These are phyloP conservation scores for Semicossyphus pulcher DNA, from an alignment of 2,113 vertebrate genomes.

Conservation along the genomic window DNA sequence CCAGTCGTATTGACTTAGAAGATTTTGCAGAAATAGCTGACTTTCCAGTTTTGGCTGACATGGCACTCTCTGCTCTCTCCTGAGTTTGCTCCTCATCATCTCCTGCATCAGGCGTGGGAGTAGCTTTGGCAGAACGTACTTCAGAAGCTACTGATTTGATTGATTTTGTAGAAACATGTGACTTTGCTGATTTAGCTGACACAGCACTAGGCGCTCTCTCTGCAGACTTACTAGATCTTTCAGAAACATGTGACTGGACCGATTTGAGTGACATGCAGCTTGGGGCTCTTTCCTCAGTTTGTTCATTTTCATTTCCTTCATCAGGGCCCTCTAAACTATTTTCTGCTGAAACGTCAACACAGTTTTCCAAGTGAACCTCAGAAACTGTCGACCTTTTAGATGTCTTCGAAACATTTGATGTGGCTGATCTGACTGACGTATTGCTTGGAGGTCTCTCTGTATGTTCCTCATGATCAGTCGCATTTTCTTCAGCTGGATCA, in stretches of 20 bases:
- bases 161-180: slow-evolving; percentile 48
- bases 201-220: slow-evolving; percentile 42
- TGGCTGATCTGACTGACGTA: slow-evolving; percentile 19
- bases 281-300: slow-evolving; percentile 4
- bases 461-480: slow-evolving; percentile 7
- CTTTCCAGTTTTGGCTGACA: slow-evolving; percentile 50
- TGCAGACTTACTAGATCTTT: slow-evolving; percentile 17
- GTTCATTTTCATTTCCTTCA: neutral
- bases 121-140: neutral
- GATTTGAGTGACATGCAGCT: slow-evolving; percentile 40
- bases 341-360: too few relatives aligned
- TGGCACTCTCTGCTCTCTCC: slow-evolving; percentile 5
- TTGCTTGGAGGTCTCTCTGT: slow-evolving; percentile 34
- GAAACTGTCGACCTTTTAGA: neutral
- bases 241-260: slow-evolving; percentile 19
- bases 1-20: slow-evolving; percentile 1
- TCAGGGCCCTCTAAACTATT: neutral
- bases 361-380: neutral
- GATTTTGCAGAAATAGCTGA: slow-evolving; percentile 33
- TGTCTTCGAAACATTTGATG: slow-evolving; percentile 40
- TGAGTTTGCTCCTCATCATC: slow-evolving; percentile 16
- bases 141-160: slow-evolving; percentile 54
- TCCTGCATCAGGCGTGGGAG: neutral
- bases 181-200: slow-evolving; percentile 41
- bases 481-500: neutral